Evolutionary conservation across 2,797 vertebrate species (phyloP).

Genomic region (Phataginus tricuspis): DNA sequence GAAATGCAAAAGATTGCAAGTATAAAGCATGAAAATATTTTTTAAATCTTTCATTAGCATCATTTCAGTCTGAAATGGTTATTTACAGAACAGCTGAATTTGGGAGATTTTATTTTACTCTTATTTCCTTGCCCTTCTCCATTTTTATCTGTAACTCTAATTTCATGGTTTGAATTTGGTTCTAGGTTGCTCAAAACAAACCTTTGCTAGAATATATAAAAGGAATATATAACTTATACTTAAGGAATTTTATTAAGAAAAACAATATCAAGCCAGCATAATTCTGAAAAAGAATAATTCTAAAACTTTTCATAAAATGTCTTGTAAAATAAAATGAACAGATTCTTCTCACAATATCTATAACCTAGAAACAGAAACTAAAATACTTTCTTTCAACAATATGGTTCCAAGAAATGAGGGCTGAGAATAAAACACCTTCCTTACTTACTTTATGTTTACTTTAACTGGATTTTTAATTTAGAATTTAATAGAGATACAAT

Average conservation of each 20-base stretch:
- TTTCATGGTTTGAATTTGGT: conserved; percentile 94
- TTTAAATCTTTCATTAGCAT: background rate
- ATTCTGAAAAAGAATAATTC: background rate
- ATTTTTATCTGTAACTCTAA: conserved; percentile 91
- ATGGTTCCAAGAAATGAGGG: background rate
- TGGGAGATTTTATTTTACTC: conserved; percentile 93
- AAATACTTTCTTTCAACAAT: background rate
- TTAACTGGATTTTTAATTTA: background rate
- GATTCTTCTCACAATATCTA: background rate
- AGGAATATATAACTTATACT: background rate
- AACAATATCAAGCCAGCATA: background rate
- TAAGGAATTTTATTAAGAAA: background rate
- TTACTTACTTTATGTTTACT: background rate
- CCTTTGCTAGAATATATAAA: conserved; percentile 85
- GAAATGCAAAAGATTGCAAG: background rate
- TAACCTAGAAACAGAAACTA: background rate
- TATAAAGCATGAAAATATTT: background rate
- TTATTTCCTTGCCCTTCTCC: conserved; percentile 94
- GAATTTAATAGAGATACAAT: background rate
- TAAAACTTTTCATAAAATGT: background rate
- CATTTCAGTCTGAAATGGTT: background rate
- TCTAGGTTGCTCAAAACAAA: conserved; percentile 91
- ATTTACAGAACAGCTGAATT: conserved; percentile 93
- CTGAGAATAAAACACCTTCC: background rate
- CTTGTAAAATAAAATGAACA: background rate